These are phyloP conservation scores for Paracyclopina nana DNA, from an alignment of 1,140 invertebrate genomes.

Conservation along the genomic window DNA sequence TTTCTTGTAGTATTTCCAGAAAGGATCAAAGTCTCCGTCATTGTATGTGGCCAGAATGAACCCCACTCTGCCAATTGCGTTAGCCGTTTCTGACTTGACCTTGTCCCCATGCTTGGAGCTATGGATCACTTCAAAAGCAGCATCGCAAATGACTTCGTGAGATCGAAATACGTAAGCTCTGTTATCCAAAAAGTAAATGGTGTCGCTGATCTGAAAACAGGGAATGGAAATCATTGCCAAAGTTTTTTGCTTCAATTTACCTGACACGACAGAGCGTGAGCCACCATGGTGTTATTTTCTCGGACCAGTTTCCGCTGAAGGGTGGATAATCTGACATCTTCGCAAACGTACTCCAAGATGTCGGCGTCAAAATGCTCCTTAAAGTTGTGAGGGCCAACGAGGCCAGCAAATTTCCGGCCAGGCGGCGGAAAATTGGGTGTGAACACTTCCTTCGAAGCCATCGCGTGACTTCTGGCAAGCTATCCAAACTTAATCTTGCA, in stretches of 20 bases:
- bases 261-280: background rate
- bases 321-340: background rate
- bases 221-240: too few relatives aligned
- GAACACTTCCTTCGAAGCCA: too few relatives aligned
- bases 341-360: background rate
- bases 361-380: conserved; percentile 3
- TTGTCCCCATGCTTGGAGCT: background rate
- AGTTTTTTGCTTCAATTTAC: too few relatives aligned
- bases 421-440: too few relatives aligned
- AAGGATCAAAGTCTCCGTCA: background rate
- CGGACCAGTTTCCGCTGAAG: conserved; percentile 1
- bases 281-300: background rate
- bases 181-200: background rate
- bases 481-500: too few relatives aligned
- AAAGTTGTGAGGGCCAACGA: background rate
- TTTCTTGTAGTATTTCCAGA: background rate
- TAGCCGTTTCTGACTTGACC: conserved; percentile 6
- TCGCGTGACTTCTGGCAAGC: too few relatives aligned
- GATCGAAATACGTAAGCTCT: background rate
- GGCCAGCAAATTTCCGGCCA: too few relatives aligned
- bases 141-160: background rate
- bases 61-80: background rate
- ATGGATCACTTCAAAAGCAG: background rate
- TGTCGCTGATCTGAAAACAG: background rate
- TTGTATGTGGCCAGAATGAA: background rate